Evolutionary conservation across 1,140 invertebrate species (phyloP).

Genomic region (Trichomalopsis sarcophagae): DNA sequence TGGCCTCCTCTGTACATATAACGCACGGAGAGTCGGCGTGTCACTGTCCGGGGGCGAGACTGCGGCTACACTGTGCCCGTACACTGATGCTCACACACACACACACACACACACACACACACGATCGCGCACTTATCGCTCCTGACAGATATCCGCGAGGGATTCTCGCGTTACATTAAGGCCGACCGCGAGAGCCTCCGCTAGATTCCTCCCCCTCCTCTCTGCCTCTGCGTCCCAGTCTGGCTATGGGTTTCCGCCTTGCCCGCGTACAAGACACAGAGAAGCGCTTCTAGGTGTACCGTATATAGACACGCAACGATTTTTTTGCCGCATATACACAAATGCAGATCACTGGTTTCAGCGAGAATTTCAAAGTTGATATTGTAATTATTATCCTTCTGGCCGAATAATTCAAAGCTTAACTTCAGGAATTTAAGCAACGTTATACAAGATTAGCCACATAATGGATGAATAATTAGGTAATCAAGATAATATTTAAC

Average conservation of each 20-base stretch:
- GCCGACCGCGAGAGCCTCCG: slow-evolving; percentile 16
- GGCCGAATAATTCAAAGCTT: too few species aligned
- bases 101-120: background rate
- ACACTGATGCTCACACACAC: background rate
- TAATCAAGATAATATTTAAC: background rate
- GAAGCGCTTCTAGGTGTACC: background rate
- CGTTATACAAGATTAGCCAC: background rate
- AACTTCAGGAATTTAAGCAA: too few species aligned
- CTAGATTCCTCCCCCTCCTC: background rate
- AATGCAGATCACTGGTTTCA: too few species aligned
- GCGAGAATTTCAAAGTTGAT: too few species aligned
- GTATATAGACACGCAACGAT: too few species aligned
- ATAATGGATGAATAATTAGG: background rate
- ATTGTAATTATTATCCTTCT: too few species aligned
- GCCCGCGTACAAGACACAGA: background rate
- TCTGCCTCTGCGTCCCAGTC: background rate
- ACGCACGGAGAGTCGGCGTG: background rate
- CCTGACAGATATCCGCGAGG: slow-evolving; percentile 17
- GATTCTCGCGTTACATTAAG: slow-evolving; percentile 43
- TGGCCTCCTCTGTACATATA: background rate
- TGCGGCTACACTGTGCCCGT: background rate
- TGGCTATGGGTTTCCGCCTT: background rate
- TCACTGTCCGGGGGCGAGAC: background rate
- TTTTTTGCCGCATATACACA: too few species aligned
- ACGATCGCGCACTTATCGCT: slow-evolving; percentile 9